Conservation (phyloP, 1,140 invertebrate genomes). For the Pseudoatta argentina region DNA sequence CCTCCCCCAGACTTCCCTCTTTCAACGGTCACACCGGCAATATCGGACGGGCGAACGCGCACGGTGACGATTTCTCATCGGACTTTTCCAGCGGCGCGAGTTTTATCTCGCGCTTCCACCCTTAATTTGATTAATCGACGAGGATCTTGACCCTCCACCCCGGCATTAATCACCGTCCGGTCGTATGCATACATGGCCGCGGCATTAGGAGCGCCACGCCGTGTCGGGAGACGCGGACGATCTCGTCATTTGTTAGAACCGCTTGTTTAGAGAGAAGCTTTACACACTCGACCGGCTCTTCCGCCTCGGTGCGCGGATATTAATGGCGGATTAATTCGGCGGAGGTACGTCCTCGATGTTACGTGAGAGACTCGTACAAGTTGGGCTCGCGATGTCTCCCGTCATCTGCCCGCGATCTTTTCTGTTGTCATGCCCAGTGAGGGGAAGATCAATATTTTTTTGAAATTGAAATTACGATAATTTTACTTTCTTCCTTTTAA, state of each 20-base stretch:
- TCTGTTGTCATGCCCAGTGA: not conserved
- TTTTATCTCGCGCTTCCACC: conserved; percentile 85
- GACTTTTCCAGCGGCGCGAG: conserved; percentile 84
- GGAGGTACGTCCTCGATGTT: conserved; percentile 63
- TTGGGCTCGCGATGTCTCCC: not conserved
- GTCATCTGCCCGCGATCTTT: conserved; percentile 8
- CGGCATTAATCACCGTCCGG: conserved; percentile 84
- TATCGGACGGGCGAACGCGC: conserved; percentile 46
- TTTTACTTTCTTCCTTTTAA: not conserved
- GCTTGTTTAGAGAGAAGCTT: conserved; percentile 86
- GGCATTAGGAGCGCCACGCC: conserved; percentile 78
- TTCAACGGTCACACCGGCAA: conserved; percentile 63
- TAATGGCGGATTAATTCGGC: conserved; percentile 86
- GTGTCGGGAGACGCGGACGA: conserved; percentile 45
- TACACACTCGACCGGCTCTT: conserved; percentile 84
- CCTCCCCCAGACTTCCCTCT: conserved; percentile 72
- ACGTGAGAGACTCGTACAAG: conserved; percentile 57
- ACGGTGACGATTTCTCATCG: conserved; percentile 68
- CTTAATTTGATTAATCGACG: conserved; percentile 87
- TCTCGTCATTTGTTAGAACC: conserved; percentile 84
- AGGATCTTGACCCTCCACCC: conserved; percentile 82
- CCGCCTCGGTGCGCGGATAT: conserved; percentile 80
- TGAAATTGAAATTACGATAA: not conserved
- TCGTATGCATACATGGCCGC: conserved; percentile 85
- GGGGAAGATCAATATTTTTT: not conserved